phyloP scores from a whole-genome alignment of 2,113 vertebrate species.

The Isurus oxyrinchus region DNA sequence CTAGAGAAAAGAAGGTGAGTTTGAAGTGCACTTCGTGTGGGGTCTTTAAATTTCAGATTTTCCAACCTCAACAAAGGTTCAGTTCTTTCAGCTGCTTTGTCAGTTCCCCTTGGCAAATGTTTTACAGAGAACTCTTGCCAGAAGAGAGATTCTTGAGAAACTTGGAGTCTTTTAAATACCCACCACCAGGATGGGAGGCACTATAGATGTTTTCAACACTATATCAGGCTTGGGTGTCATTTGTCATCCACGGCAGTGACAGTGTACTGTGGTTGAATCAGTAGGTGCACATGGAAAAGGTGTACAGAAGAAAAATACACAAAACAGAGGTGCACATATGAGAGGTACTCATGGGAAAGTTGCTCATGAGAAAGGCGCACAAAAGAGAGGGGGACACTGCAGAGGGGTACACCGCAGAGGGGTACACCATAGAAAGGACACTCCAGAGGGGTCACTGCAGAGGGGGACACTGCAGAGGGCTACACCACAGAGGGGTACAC shows the following conservation, averaged over 20 bases:
- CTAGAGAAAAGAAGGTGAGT: too few relatives aligned
- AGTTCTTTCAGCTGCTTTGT: too few relatives aligned
- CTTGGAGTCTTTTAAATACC: neutral
- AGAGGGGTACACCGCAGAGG: neutral
- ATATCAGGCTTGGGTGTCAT: neutral
- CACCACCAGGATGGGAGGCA: neutral
- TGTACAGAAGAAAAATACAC: neutral
- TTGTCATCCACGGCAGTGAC: neutral
- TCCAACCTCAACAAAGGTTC: too few relatives aligned
- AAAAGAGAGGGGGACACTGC: neutral
- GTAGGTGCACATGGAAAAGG: neutral
- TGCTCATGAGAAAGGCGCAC: neutral
- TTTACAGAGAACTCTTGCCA: too few relatives aligned
- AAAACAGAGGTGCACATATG: neutral
- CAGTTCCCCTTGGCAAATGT: too few relatives aligned
- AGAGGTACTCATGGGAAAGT: neutral
- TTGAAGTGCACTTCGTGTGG: too few relatives aligned
- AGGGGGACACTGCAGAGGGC: neutral
- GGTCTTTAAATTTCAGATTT: too few relatives aligned
- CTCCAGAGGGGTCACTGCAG: too few relatives aligned
- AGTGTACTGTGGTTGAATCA: neutral
- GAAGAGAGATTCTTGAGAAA: neutral
- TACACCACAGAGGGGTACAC: neutral
- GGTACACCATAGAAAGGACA: neutral
- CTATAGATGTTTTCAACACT: neutral